Evolutionary conservation across 2,888 invertebrate genomes (phyloP).

Genomic region (Ormyrus labotus): DNA sequence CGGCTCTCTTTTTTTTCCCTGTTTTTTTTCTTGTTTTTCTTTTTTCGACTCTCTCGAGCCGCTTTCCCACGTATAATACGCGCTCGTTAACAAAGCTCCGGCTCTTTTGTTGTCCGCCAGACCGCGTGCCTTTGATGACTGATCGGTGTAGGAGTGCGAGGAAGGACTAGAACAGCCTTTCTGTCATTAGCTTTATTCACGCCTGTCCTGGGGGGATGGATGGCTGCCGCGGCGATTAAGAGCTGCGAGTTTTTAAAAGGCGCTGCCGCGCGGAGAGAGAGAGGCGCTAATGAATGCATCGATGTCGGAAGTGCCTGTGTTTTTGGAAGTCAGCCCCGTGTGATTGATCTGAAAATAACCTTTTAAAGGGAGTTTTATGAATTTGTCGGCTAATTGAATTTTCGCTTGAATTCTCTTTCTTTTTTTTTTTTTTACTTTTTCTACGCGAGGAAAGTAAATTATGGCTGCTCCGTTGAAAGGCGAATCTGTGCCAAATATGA

Average conservation of each 20-base stretch:
- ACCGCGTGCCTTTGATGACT: neutral
- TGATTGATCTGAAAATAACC: constrained; percentile 17
- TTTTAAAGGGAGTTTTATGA: neutral
- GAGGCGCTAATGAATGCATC: too few relatives aligned
- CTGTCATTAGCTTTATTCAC: constrained; percentile 60
- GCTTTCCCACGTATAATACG: constrained; percentile 24
- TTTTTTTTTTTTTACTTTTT: neutral
- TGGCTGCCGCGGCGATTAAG: too few relatives aligned
- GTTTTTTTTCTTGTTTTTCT: neutral
- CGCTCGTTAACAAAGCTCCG: constrained; percentile 33
- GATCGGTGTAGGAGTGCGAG: constrained; percentile 44
- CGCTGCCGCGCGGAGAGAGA: too few relatives aligned
- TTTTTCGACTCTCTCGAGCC: neutral
- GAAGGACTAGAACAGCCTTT: constrained; percentile 49
- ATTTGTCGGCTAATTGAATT: constrained; percentile 10
- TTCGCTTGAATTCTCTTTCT: too few relatives aligned
- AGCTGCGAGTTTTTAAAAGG: neutral
- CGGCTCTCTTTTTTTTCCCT: too few relatives aligned
- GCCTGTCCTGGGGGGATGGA: constrained; percentile 28
- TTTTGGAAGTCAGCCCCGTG: neutral
- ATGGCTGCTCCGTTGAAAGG: too few relatives aligned
- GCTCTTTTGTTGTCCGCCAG: too few relatives aligned
- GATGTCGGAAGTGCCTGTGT: too few relatives aligned
- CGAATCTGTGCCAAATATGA: too few relatives aligned
- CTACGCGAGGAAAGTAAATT: too few relatives aligned